A percentile compares a stretch with the other conserved stretches of the same genome.
Evolutionary conservation across 1,140 invertebrate species (phyloP).

Genomic region (Drosophila lini): DNA sequence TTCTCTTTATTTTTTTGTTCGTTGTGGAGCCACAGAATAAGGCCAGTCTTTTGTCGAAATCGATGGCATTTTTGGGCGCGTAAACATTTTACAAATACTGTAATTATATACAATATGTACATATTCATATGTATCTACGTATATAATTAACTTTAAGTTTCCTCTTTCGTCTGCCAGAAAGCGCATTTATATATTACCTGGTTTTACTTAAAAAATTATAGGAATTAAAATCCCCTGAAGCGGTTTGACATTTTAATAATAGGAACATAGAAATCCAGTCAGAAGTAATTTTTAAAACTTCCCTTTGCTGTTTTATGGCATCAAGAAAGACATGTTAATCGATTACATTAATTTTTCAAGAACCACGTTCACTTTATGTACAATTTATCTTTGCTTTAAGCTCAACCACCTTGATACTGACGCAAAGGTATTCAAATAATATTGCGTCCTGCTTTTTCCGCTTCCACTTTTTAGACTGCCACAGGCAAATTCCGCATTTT

Average conservation of each 20-base stretch:
- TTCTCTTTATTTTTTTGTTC: conserved; percentile 15
- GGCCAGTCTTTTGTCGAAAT: conserved; percentile 36
- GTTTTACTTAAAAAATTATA: too few species aligned
- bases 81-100: conserved; percentile 39
- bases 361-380: neutral
- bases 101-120: conserved; percentile 7
- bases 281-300: neutral
- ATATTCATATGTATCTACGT: neutral
- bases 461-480: conserved; percentile 30
- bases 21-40: conserved; percentile 11
- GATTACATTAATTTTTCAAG: too few species aligned
- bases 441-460: conserved; percentile 19
- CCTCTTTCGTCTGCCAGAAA: neutral
- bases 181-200: neutral
- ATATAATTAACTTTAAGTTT: neutral
- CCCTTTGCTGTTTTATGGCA: neutral
- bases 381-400: too few species aligned
- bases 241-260: neutral
- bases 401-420: neutral
- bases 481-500: conserved; percentile 38
- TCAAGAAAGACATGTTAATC: too few species aligned
- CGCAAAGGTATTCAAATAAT: conserved; percentile 13
- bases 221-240: too few species aligned
- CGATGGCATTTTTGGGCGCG: conserved; percentile 43
- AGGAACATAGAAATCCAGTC: too few species aligned